Base-by-base conservation (phyloP, 1,140 invertebrate species). In the Lineus longissimus region DNA sequence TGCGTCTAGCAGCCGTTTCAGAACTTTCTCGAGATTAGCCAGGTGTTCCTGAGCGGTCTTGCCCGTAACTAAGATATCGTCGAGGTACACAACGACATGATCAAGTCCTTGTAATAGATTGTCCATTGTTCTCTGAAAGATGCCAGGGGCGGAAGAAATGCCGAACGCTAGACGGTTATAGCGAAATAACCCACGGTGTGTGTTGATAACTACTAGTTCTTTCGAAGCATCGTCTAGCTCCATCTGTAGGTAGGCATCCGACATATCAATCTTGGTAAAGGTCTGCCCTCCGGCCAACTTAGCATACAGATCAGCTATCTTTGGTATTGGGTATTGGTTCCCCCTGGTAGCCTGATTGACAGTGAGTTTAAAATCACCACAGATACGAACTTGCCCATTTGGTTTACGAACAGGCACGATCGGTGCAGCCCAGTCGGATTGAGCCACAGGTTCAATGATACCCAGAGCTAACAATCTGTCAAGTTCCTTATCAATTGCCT, bases 111-210 rank as follows among this genome's bases (percentile, higher is more conserved):
- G 36, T 15, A 86, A 65, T 4, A 78, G 33, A 59, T 74, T 61
- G 45, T 84, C 80, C 30, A 86, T 81, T 31, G 79, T 72, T 57
- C 76, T 27, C 65, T 86, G 81, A 61, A 86, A 86, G 61, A 84
- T 80, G 1, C 72, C 68, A 23, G 84, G 82, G 1, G 84, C 84
- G 4, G 76, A 77, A 62, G 82, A 51, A 15, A 86, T 77, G 7
- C 83, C 84, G 73, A 84, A 74, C 13, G 58, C 60, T 33, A 71
- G 30, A 15, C 65, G 43, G 23, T 71, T 69, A 23, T 68, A 71
- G n/a, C 17, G 17, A 54, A 57, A 81, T 64, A 72, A 59, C 64
- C 57, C 77, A 61, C 41, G 79, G 31, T 65, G 76, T 22, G 62
- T 78, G 40, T 70, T 77, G 19, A 73, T 67, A 13, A 64, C 69